Conservation (phyloP, 2,113 vertebrate genomes). For the Phoxinus phoxinus region DNA sequence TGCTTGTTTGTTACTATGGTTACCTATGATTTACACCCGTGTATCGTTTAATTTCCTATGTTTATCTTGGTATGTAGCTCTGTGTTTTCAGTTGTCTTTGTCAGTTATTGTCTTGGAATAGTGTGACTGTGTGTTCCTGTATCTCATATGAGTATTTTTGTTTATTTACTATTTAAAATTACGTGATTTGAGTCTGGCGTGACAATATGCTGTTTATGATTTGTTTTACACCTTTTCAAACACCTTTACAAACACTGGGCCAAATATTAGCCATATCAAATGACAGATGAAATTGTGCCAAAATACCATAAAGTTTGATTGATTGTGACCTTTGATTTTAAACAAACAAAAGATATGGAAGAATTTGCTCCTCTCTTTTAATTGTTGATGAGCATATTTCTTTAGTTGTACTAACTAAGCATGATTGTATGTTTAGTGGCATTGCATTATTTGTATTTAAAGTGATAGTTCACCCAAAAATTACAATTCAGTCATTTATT, state of each 20-base stretch:
- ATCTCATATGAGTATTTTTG: too few relatives aligned
- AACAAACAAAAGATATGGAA: not conserved
- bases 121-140: too few relatives aligned
- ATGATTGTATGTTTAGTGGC: not conserved
- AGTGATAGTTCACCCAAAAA: too few relatives aligned
- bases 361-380: not conserved
- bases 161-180: too few relatives aligned
- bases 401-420: not conserved
- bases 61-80: too few relatives aligned
- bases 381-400: not conserved
- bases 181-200: too few relatives aligned
- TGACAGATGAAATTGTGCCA: not conserved
- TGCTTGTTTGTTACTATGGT: too few relatives aligned
- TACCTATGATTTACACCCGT: too few relatives aligned
- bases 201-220: not conserved
- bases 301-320: not conserved
- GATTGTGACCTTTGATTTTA: not conserved
- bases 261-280: conserved; percentile 3
- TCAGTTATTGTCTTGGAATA: too few relatives aligned
- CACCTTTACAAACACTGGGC: not conserved
- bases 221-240: not conserved
- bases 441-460: not conserved
- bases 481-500: too few relatives aligned
- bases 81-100: too few relatives aligned
- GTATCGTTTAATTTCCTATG: too few relatives aligned